Percentiles rank a stretch among this genome's conserved stretches.
Evolutionary conservation across 1,140 invertebrate genomes (phyloP).

Genomic region (Pissodes strobi): DNA sequence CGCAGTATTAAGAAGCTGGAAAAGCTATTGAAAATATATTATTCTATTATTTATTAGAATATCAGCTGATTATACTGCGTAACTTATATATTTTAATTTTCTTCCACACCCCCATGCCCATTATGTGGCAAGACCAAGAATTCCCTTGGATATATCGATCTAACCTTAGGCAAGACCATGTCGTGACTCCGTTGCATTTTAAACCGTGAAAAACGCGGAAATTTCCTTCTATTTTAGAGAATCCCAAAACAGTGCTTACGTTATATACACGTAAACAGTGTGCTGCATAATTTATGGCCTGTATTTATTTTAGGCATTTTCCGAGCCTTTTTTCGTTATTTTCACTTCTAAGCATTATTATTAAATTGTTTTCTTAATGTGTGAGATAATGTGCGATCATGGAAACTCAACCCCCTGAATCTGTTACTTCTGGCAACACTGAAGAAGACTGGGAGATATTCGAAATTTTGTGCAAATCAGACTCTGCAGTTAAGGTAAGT

Average conservation of each 20-base stretch:
- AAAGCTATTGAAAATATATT: no score
- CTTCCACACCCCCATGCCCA: no score
- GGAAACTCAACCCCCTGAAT: constrained; percentile 26
- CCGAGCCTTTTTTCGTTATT: neutral
- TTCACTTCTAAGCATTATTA: neutral
- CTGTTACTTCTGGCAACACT: constrained; percentile 55
- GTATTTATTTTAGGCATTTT: neutral
- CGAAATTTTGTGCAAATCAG: constrained; percentile 62
- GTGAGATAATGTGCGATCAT: constrained; percentile 6
- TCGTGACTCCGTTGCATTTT: constrained; percentile 28
- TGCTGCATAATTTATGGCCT: no score
- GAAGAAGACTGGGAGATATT: constrained; percentile 71
- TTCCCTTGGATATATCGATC: constrained; percentile 35
- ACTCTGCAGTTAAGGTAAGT: constrained; percentile 43
- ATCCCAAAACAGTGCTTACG: no score
- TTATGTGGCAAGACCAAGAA: no score
- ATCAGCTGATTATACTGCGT: no score
- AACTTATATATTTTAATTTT: no score
- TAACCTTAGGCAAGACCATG: constrained; percentile 18
- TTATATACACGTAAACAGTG: no score
- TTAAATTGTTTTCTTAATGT: neutral
- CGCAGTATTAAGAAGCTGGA: no score
- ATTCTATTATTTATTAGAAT: no score
- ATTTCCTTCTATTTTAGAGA: neutral
- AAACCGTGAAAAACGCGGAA: constrained; percentile 13